Conservation (phyloP, 2,797 vertebrate species). For the Channallabes apus region DNA sequence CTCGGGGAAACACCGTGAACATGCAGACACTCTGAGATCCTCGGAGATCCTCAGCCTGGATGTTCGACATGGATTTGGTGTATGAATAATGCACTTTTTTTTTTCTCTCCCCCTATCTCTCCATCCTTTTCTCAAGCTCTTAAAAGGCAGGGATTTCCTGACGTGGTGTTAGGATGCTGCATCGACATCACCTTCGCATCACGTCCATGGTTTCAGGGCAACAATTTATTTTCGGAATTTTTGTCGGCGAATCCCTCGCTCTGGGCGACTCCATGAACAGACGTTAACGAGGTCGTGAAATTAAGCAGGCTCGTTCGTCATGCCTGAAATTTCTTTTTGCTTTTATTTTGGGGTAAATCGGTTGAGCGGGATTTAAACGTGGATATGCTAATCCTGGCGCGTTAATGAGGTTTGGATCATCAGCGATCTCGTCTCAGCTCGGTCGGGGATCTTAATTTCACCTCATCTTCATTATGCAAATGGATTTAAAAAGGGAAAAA, state of each 20-base stretch:
- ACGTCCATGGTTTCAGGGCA: slow-evolving; percentile 24
- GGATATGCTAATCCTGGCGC: slow-evolving; percentile 54
- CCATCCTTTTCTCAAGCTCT: slow-evolving; percentile 41
- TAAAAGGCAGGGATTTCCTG: slow-evolving; percentile 46
- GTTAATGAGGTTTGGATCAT: slow-evolving; percentile 58
- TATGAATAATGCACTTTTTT: slow-evolving; percentile 55
- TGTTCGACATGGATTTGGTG: slow-evolving; percentile 44
- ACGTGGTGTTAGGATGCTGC: slow-evolving; percentile 28
- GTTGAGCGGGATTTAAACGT: slow-evolving; percentile 47
- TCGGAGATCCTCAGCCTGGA: slow-evolving; percentile 31
- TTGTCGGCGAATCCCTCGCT: slow-evolving; percentile 24
- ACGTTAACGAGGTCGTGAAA: slow-evolving; percentile 47
- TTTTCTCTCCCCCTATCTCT: slow-evolving; percentile 33
- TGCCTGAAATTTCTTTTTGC: slow-evolving; percentile 36
- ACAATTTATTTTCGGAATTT: slow-evolving; percentile 2
- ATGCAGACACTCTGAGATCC: slow-evolving; percentile 24
- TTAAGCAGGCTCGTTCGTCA: slow-evolving; percentile 48
- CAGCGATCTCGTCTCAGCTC: slow-evolving; percentile 48
- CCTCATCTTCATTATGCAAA: slow-evolving; percentile 83
- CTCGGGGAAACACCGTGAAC: slow-evolving; percentile 12
- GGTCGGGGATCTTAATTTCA: slow-evolving; percentile 80
- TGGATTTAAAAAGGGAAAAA: slow-evolving; percentile 66
- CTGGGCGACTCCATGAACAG: slow-evolving; percentile 35
- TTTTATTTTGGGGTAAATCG: slow-evolving; percentile 32
- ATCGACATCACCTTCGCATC: slow-evolving; percentile 26